Base-by-base conservation (phyloP, 2,113 vertebrate genomes). In the Ophiodon elongatus region DNA sequence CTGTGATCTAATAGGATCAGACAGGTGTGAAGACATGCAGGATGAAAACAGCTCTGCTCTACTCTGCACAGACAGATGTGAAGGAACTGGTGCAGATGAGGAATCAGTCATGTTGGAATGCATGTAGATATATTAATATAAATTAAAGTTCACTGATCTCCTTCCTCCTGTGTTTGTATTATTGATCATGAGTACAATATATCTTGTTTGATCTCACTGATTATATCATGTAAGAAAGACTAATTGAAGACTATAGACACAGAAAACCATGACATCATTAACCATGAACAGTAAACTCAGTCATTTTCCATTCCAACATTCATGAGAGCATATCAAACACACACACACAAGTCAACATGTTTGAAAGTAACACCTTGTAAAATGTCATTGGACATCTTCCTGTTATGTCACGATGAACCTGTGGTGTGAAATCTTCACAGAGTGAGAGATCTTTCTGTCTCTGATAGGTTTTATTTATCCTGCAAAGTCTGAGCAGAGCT, bases 1-100 rank as follows among this genome's bases (percentile, higher is more conserved):
- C 67, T 37, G 62, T 21, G 64, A 63, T 69, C 73, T 69, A 73
- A 82, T 43, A 13, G n/a, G 14, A 52, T 62, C 74, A 71, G 73
- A 67, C 50, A 37, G 64, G 35, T 43, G 76, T 71, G 71, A 43
- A 76, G 41, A 75, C n/a, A n/a, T n/a, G n/a, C n/a, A n/a, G n/a
- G n/a, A n/a, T n/a, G n/a, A n/a, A n/a, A n/a, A n/a, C 43, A 45
- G 65, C 10, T 79, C 25, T 17, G 43, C 77, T 37, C 37, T 27
- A 31, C 50, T 7, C 8, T 71, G n/a, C 29, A 52, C 65, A 54
- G 2, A 67, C 9, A 62, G 1, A 37, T 3, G 73, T 17, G 19
- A 31, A 45, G 4, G n/a, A 45, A 37, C 41, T 6, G 37, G 7
- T 63, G 31, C 43, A 37, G 62, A 4, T 45, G 13, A 13, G 11